Base-by-base conservation (phyloP, 2,113 vertebrate species). In the Esox niger region DNA sequence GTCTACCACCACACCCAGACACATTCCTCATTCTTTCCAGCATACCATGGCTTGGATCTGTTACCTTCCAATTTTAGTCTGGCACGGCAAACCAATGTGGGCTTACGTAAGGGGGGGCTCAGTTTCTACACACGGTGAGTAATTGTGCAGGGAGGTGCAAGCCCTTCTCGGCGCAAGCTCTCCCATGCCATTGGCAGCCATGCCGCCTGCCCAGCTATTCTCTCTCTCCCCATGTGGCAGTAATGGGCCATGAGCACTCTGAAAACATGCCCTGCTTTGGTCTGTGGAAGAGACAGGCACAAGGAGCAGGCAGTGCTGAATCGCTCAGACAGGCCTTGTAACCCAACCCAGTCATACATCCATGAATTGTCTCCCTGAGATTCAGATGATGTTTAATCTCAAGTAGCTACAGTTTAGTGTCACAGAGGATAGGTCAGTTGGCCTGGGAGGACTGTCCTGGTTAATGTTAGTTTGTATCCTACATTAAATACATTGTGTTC, bases 81-180 rank as follows among this genome's bases (percentile, higher is more conserved):
- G 72, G 74, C 70, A 83, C 75, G 78, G 86, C 77, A 74, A 83
- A 85, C 75, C 64, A 81, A 75, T 80, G 70, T 68, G 72, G 70
- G 26, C 35, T 62, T 73, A 64, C 70, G 72, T 66, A 54, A 27
- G 71, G 75, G 71, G 43, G 78, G 69, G 76, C 65, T 71, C 49
- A 66, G 83, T 86, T 84, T 88, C 85, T 79, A 77, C 76, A 82
- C 77, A 85, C 74, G 80, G 72, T 76, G 79, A 72, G 82, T 84
- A 81, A 89, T 84, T 85, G 81, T 66, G 85, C 72, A 77, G 67
- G 61, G 82, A 86, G 86, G 87, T 86, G 82, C 82, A 82, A 86
- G 81, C 71, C 71, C 87, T 87, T 89, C 89, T 78, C 80, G 82
- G 84, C 77, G 75, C 74, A 76, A 71, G 76, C 84, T 82, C 73